Percentiles rank a stretch among this genome's conserved stretches.
Evolutionary conservation across 2,113 vertebrate species (phyloP).

Genomic region (human (Homo sapiens)): GRCh38 chr1:37246501-37247000

Average conservation of each 20-base stretch:
- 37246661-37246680: background rate
- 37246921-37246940: conserved; percentile 83
- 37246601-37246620: background rate
- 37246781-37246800: background rate
- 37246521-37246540: background rate
- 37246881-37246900: conserved; percentile 77
- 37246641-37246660: no score
- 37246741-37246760: background rate
- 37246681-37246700: fast-evolving
- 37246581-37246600: background rate
- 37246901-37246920: conserved; percentile 84
- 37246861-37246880: conserved; percentile 71
- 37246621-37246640: background rate
- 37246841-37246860: background rate
- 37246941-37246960: conserved; percentile 87
- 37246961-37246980: conserved; percentile 84
- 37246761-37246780: background rate
- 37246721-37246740: background rate
- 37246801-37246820: background rate
- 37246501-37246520: background rate
- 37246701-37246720: fast-evolving
- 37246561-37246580: background rate
- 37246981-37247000: conserved; percentile 89
- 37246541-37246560: background rate
- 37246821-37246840: background rate